Conservation (phyloP, 2,113 vertebrate species). For the Rhynchomys soricoides region DNA sequence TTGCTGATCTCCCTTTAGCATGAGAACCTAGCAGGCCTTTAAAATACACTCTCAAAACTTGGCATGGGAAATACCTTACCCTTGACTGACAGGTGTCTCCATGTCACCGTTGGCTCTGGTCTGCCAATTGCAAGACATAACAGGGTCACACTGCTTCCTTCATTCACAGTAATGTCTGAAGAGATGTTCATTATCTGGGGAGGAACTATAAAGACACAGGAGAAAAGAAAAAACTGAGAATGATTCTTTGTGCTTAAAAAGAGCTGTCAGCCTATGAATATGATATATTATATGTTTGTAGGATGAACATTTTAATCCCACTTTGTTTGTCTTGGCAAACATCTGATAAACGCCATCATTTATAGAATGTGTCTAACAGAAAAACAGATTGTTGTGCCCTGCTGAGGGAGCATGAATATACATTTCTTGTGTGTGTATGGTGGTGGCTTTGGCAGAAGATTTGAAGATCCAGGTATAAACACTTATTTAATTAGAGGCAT, state of each 20-base stretch:
- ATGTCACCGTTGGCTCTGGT: slow-evolving; percentile 94
- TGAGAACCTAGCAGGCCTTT: neutral
- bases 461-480: neutral
- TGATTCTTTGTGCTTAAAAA: neutral
- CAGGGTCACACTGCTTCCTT: slow-evolving; percentile 95
- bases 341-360: neutral
- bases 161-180: slow-evolving; percentile 94
- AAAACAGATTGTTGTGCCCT: neutral
- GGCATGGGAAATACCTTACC: slow-evolving; percentile 86
- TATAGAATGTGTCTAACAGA: neutral
- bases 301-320: neutral
- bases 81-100: slow-evolving; percentile 93
- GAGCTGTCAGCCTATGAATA: neutral
- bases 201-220: slow-evolving; percentile 88
- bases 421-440: neutral
- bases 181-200: slow-evolving; percentile 97
- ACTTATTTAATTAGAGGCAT: neutral
- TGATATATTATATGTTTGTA: neutral
- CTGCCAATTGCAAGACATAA: slow-evolving; percentile 96
- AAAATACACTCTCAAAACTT: neutral
- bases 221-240: neutral
- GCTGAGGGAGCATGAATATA: neutral
- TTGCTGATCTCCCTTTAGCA: neutral
- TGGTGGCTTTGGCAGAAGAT: neutral
- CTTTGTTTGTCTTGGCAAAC: neutral